Percentiles rank a stretch among this genome's conserved stretches.
Conservation (phyloP, 2,113 vertebrate species). For the Crotalus helleri region DNA sequence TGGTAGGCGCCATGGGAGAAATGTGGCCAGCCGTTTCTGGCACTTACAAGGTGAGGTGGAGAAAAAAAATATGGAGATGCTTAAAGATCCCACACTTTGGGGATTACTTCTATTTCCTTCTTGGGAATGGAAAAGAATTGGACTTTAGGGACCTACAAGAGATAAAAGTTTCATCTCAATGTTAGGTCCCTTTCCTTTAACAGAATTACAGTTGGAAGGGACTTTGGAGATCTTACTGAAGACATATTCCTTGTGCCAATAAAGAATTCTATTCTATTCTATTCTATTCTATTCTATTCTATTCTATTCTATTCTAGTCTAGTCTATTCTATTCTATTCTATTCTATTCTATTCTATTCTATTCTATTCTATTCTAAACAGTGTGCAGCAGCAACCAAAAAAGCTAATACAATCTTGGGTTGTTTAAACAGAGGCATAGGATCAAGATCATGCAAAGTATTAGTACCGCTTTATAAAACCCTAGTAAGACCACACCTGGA, state of each 20-base stretch:
- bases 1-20: slow-evolving; percentile 56
- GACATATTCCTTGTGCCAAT: background rate
- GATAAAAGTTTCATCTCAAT: slow-evolving; percentile 65
- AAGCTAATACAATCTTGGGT: no score
- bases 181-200: slow-evolving; percentile 42
- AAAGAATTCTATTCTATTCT: background rate
- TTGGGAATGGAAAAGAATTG: slow-evolving; percentile 47
- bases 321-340: background rate
- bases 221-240: background rate
- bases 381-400: no score
- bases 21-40: slow-evolving; percentile 48
- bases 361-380: no score
- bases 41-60: slow-evolving; percentile 55
- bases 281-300: no score
- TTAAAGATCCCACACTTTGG: slow-evolving; percentile 68
- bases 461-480: no score
- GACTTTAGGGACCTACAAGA: slow-evolving; percentile 56
- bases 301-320: no score
- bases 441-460: no score
- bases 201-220: background rate
- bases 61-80: slow-evolving; percentile 62
- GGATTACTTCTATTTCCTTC: slow-evolving; percentile 48
- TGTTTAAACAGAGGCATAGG: no score
- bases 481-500: no score
- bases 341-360: no score